phyloP scores from a whole-genome alignment of 2,113 vertebrate genomes.

The Tachycineta bicolor region DNA sequence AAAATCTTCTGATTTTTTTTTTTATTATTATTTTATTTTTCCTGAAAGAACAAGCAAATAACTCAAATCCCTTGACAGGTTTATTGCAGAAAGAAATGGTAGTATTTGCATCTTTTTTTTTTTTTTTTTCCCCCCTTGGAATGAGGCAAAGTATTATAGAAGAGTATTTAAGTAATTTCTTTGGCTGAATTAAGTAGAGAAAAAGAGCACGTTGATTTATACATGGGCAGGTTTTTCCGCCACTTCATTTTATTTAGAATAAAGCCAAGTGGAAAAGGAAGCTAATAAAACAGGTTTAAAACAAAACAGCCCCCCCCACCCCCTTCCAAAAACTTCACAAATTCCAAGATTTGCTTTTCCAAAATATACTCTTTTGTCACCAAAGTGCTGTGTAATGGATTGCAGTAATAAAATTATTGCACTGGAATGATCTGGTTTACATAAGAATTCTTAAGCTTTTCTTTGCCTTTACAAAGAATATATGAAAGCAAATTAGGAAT shows the following conservation, averaged over 20 bases:
- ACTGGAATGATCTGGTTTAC: conserved; percentile 43
- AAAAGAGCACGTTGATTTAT: conserved; percentile 13
- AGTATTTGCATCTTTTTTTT: conserved; percentile 17
- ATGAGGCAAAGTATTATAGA: neutral
- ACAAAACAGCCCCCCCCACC: neutral
- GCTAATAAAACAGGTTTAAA: conserved; percentile 23
- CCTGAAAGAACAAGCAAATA: conserved; percentile 28
- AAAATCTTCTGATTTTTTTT: neutral
- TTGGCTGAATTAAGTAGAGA: neutral
- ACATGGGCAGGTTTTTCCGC: neutral
- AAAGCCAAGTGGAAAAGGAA: conserved; percentile 20
- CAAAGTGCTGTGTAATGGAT: conserved; percentile 25
- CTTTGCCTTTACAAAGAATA: conserved; percentile 42
- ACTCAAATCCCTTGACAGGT: conserved; percentile 4
- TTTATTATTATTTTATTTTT: neutral
- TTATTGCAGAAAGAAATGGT: conserved; percentile 34
- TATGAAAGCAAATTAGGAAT: conserved; percentile 50
- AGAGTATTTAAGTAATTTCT: conserved; percentile 15
- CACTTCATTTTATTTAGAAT: conserved; percentile 15
- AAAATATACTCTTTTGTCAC: neutral
- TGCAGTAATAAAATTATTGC: conserved; percentile 48
- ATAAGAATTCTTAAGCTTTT: conserved; percentile 54
- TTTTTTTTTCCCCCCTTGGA: neutral
- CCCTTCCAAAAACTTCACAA: neutral
- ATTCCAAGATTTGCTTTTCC: conserved; percentile 21